Base-by-base conservation (phyloP, 2,113 vertebrate genomes). In the Crypturellus undulatus region DNA sequence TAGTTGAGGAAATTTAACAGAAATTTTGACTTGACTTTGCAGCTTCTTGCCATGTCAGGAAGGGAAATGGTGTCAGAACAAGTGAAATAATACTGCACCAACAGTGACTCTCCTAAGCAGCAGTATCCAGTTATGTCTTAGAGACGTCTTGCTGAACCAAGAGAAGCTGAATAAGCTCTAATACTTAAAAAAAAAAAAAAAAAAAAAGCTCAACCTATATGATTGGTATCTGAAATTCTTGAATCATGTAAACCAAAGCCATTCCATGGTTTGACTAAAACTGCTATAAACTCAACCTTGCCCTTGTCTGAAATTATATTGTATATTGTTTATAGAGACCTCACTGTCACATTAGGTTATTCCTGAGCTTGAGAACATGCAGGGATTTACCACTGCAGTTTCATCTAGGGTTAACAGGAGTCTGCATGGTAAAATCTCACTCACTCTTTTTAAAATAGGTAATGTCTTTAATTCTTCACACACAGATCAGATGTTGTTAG, bases 401-500 rank as follows among this genome's bases (percentile, higher is more conserved):
- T 47, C 92, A 13, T 72, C 34, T 69, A 70, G 40, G 43, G 10
- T 69, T 89, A 87, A 87, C 40, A 90, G 62, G 65, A 89, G 62
- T 59, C 85, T 92, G 25, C 30, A 62, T 82, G 36, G 90, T 84
- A 87, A 93, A 93, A 54, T 94, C 88, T 40, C 73, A 82, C 34
- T 84, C 77, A 84, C 62, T 92, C 65, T 16, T 89, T 79, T 96
- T 85, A 94, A 65, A 79, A 45, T 58, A 90, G 56, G 52, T 56
- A 88, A 90, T 72, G 47, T 43, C 36, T 28, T 81, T 79, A 93
- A 79, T 84, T 90, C 80, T 91, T 94, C 82, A 92, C 80, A 80
- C 52, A 81, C 36, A 87, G 58, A 84, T 97, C 92, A 90, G 82
- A 84, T 87, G 79, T 69, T 78, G 49, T n/a, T 62, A 45, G 49